phyloP scores from a whole-genome alignment of 2,797 vertebrate genomes.

The Micromesistius poutassou region DNA sequence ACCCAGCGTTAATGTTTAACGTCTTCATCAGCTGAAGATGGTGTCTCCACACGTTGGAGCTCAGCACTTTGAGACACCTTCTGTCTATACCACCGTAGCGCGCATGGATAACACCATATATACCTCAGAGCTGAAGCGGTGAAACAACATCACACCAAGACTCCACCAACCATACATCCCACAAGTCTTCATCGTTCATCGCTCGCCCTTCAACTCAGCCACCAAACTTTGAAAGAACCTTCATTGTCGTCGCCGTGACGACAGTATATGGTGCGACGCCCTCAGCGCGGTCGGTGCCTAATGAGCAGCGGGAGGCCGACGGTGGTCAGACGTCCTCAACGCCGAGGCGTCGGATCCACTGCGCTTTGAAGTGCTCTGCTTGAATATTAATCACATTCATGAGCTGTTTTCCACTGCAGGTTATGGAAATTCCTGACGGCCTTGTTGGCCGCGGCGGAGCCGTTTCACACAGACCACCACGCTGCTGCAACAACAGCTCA shows the following conservation, averaged over 20 bases:
- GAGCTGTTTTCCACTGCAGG: conserved; percentile 70
- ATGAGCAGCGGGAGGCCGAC: conserved; percentile 57
- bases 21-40: conserved; percentile 8
- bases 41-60: not conserved
- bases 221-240: conserved; percentile 2
- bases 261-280: conserved; percentile 48
- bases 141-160: too few species aligned
- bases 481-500: conserved; percentile 54
- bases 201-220: not conserved
- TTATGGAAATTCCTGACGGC: conserved; percentile 69
- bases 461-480: conserved; percentile 35
- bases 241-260: conserved; percentile 50
- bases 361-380: conserved; percentile 67
- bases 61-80: not conserved
- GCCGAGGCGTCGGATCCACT: conserved; percentile 33
- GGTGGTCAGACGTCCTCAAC: conserved; percentile 65
- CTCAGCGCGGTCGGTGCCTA: conserved; percentile 48
- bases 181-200: not conserved
- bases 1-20: conserved; percentile 12
- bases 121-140: too few species aligned
- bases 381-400: conserved; percentile 70
- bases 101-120: not conserved
- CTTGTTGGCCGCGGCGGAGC: conserved; percentile 56
- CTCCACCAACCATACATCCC: too few species aligned
- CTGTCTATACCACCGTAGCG: not conserved